Percentiles rank a stretch among this genome's conserved stretches.
phyloP scores from a whole-genome alignment of 2,888 invertebrate species.

The Sipha maydis region DNA sequence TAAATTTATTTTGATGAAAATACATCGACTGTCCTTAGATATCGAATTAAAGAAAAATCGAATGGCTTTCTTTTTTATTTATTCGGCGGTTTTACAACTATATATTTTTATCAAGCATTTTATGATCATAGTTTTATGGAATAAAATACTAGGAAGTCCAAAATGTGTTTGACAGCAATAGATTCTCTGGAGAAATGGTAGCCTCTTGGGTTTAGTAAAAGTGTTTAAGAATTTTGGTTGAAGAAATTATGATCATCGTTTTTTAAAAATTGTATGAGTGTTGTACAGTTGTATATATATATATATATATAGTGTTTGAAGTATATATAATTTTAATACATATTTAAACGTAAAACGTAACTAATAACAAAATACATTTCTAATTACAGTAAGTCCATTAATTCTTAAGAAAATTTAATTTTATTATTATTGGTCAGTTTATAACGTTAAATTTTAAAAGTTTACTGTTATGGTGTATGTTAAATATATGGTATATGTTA shows the following conservation, averaged over 20 bases:
- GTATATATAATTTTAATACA: not conserved
- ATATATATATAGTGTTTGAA: no score
- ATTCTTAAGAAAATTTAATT: not conserved
- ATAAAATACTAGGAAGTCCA: not conserved
- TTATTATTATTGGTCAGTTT: no score
- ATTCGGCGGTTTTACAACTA: not conserved
- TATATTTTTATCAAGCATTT: not conserved
- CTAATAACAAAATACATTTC: not conserved
- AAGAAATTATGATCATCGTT: not conserved
- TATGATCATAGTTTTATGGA: not conserved
- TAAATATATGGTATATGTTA: no score
- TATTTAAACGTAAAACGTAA: not conserved
- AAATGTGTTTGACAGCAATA: not conserved
- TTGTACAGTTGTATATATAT: no score
- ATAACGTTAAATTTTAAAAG: no score
- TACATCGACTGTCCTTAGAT: conserved; percentile 16
- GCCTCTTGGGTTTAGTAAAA: not conserved
- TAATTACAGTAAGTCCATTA: not conserved
- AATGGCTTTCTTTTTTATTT: conserved; percentile 8
- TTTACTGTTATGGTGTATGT: no score
- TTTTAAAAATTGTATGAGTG: not conserved
- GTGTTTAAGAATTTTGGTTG: conserved; percentile 14
- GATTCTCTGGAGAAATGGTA: not conserved
- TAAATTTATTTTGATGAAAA: conserved; percentile 40
- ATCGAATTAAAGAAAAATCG: conserved; percentile 17